A percentile compares a stretch with the other conserved stretches of the same genome.
These are phyloP conservation scores for Aurelia sp. DNA, from an alignment of 30 jellyfish, hydroid and myxozoan species.

Conservation along the genomic window DNA sequence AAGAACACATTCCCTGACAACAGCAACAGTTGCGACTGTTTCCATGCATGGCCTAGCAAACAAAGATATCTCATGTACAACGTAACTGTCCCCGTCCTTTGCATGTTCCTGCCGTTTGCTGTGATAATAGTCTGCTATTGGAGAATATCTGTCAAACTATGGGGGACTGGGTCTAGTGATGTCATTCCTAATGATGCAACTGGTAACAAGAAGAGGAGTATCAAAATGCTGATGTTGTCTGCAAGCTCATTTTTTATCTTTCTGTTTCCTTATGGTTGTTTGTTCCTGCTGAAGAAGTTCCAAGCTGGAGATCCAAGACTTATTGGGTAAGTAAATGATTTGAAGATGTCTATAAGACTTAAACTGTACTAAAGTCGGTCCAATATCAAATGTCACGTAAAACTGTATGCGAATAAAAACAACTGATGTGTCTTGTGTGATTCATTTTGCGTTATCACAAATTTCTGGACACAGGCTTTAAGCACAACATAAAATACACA, in stretches of 20 bases:
- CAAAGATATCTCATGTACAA: neutral
- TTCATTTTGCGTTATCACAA: too few species aligned
- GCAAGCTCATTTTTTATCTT: constrained; percentile 23
- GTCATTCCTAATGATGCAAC: constrained; percentile 14
- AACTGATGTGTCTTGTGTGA: too few species aligned
- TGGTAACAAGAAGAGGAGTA: constrained; percentile 1
- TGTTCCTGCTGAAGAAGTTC: constrained; percentile 11
- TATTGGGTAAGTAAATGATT: constrained; percentile 17
- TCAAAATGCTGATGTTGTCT: constrained; percentile 18
- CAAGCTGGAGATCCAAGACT: constrained; percentile 7
- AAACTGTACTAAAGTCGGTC: too few species aligned
- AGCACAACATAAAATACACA: too few species aligned
- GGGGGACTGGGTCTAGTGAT: neutral
- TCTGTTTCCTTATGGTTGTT: constrained; percentile 13
- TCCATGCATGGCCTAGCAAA: constrained; percentile 18
- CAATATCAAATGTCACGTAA: too few species aligned
- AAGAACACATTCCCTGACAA: neutral
- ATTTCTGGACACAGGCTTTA: too few species aligned
- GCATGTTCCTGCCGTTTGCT: constrained; percentile 9
- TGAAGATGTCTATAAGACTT: too few species aligned
- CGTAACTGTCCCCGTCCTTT: neutral
- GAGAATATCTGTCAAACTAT: constrained; percentile 2
- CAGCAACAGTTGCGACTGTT: constrained; percentile 27
- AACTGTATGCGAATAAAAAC: too few species aligned
- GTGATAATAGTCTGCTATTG: constrained; percentile 9